These are phyloP conservation scores for Chrysomela aeneicollis DNA, from an alignment of 2,888 invertebrate species.

Conservation along the genomic window DNA sequence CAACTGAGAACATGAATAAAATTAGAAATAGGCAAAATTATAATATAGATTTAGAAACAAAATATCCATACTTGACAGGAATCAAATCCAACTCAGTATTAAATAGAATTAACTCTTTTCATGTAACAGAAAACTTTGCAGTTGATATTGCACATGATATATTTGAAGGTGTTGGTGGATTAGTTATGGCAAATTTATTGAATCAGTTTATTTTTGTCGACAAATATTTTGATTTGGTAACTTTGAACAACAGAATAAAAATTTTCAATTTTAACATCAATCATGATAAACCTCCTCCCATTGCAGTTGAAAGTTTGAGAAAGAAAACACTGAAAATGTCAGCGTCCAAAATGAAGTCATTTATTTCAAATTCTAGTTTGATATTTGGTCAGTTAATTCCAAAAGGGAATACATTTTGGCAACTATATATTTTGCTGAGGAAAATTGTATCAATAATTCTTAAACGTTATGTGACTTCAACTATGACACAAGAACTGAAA, in stretches of 20 bases:
- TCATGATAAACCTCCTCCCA: conserved; percentile 22
- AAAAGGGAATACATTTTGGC: conserved; percentile 24
- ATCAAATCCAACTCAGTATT: conserved; percentile 16
- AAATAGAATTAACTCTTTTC: conserved; percentile 22
- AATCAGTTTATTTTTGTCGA: conserved; percentile 24
- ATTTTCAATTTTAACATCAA: conserved; percentile 27
- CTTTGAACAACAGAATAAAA: conserved; percentile 26
- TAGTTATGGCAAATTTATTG: conserved; percentile 25
- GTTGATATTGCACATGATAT: conserved; percentile 30
- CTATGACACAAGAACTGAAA: conserved; percentile 10
- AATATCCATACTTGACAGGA: conserved; percentile 19
- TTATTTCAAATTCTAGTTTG: conserved; percentile 25
- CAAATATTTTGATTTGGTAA: conserved; percentile 25
- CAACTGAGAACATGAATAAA: neutral
- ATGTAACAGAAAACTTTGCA: conserved; percentile 18
- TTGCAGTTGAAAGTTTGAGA: conserved; percentile 28
- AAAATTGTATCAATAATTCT: conserved; percentile 29
- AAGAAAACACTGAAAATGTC: conserved; percentile 32
- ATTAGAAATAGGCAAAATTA: conserved; percentile 22
- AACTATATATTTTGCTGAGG: conserved; percentile 28
- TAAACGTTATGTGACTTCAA: conserved; percentile 13
- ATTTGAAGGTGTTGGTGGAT: conserved; percentile 28
- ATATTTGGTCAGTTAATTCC: conserved; percentile 29
- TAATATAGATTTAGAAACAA: conserved; percentile 11
- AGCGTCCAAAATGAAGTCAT: conserved; percentile 32